A percentile compares a stretch with the other conserved stretches of the same genome.
Conservation (phyloP, 2,888 invertebrate genomes). For the Thecophora atra region DNA sequence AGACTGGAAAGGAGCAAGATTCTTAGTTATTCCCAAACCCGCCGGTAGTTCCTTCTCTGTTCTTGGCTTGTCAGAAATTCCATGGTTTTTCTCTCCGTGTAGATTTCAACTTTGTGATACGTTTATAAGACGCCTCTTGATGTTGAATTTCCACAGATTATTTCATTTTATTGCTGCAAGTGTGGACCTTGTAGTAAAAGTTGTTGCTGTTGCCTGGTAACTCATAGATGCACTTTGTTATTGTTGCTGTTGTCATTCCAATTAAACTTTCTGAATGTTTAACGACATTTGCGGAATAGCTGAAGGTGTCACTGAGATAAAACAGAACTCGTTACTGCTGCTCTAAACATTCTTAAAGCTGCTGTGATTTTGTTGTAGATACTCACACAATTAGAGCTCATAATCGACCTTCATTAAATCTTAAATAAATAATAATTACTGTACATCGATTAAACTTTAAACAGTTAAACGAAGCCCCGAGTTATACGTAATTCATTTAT, state of each 20-base stretch:
- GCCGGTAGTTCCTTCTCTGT: no score
- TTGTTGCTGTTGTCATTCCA: constrained; percentile 6
- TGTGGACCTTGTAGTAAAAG: background rate
- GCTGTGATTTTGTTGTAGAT: background rate
- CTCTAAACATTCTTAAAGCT: background rate
- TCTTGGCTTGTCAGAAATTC: background rate
- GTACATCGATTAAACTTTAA: constrained; percentile 9
- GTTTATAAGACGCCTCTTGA: no score
- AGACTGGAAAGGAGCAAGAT: background rate
- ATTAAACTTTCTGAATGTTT: background rate
- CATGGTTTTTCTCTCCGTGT: background rate
- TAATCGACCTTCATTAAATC: constrained; percentile 3
- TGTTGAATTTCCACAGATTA: background rate
- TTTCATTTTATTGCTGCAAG: background rate
- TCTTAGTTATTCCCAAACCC: no score
- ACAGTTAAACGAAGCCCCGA: background rate
- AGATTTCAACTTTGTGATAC: no score
- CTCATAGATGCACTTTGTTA: constrained; percentile 6
- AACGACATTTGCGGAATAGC: background rate
- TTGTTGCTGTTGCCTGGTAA: background rate
- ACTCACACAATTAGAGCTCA: background rate
- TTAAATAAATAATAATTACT: constrained; percentile 7
- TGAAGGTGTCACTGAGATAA: no score
- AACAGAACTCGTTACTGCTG: no score
- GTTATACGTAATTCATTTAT: no score